Conservation (phyloP, 2,888 invertebrate genomes). For the Lottia scabra region DNA sequence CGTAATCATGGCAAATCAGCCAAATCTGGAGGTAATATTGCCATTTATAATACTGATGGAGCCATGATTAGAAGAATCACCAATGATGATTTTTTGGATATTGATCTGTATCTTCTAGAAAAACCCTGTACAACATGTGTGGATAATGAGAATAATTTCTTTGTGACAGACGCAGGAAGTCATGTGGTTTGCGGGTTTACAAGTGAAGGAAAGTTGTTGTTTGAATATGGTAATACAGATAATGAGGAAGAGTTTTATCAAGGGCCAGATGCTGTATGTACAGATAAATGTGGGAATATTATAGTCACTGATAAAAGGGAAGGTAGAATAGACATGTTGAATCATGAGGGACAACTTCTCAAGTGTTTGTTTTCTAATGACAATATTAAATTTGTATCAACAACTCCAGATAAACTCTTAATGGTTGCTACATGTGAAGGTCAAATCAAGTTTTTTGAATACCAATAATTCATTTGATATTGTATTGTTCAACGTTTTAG, state of each 20-base stretch:
- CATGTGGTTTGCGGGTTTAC: constrained; percentile 52
- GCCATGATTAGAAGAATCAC: constrained; percentile 46
- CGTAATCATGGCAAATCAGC: constrained; percentile 47
- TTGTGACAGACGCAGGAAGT: constrained; percentile 52
- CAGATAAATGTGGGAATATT: constrained; percentile 47
- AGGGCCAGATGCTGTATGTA: constrained; percentile 54
- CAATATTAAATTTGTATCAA: constrained; percentile 49
- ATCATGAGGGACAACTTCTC: constrained; percentile 48
- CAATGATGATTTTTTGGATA: constrained; percentile 51
- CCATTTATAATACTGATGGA: constrained; percentile 48
- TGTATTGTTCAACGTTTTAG: no score
- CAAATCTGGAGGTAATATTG: constrained; percentile 56
- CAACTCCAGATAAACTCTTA: constrained; percentile 49
- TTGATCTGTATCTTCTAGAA: constrained; percentile 48
- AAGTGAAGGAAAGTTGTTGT: constrained; percentile 46
- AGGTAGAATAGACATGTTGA: constrained; percentile 51
- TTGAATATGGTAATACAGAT: constrained; percentile 56
- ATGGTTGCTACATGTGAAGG: constrained; percentile 52
- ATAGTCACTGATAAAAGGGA: constrained; percentile 56
- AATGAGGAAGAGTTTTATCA: constrained; percentile 52
- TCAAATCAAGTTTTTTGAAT: constrained; percentile 51
- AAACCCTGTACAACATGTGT: constrained; percentile 50
- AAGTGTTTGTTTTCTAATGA: constrained; percentile 51
- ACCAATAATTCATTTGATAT: constrained; percentile 26
- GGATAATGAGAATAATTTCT: constrained; percentile 45